These are phyloP conservation scores for Symphodus melops DNA, from an alignment of 2,113 vertebrate species.

Conservation along the genomic window DNA sequence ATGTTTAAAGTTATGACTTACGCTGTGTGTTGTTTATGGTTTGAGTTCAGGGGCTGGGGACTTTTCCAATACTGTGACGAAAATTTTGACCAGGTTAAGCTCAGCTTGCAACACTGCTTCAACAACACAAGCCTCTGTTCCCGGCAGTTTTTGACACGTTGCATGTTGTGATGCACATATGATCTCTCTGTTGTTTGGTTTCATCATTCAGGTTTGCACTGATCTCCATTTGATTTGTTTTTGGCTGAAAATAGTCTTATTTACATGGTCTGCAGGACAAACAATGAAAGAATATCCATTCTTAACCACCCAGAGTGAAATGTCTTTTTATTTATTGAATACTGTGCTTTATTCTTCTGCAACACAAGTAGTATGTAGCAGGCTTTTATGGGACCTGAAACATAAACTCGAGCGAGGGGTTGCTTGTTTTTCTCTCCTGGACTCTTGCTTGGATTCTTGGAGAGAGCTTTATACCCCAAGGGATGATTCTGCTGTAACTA, in stretches of 20 bases:
- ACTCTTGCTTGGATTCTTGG: conserved; percentile 23
- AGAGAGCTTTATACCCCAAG: conserved; percentile 36
- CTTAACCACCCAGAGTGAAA: no score
- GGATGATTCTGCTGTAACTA: conserved; percentile 17
- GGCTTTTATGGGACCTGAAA: neutral
- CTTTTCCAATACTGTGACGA: conserved; percentile 48
- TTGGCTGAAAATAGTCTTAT: neutral
- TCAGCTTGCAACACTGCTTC: conserved; percentile 57
- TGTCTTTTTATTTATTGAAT: no score
- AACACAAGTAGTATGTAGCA: neutral
- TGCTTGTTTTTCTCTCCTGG: conserved; percentile 32
- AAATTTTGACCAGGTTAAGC: conserved; percentile 48
- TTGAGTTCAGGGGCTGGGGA: conserved; percentile 53
- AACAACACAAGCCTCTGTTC: conserved; percentile 33
- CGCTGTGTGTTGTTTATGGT: conserved; percentile 62
- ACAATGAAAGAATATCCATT: no score
- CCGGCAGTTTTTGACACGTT: conserved; percentile 35
- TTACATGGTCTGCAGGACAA: neutral
- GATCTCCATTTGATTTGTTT: neutral
- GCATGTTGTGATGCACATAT: neutral
- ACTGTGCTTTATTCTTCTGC: neutral
- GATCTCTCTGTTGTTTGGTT: neutral
- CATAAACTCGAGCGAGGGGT: conserved; percentile 6
- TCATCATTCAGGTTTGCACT: conserved; percentile 1
- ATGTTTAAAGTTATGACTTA: conserved; percentile 61